A percentile compares a stretch with the other conserved stretches of the same genome.
phyloP scores from a whole-genome alignment of 2,888 invertebrate genomes.

The Drosophila peninsularis region DNA sequence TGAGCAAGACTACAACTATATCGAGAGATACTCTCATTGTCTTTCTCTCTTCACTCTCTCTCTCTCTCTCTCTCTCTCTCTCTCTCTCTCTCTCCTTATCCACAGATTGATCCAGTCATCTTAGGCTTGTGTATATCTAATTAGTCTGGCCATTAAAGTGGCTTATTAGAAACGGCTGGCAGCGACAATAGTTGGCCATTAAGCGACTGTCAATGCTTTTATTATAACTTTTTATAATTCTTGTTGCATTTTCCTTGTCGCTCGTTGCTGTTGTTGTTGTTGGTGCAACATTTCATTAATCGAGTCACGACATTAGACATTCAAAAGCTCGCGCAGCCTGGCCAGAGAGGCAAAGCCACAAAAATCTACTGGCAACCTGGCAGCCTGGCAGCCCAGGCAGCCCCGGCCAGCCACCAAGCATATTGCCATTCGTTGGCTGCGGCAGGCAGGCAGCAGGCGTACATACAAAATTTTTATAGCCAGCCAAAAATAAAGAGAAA shows the following conservation, averaged over 20 bases:
- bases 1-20: not conserved
- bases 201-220: slow-evolving; percentile 77
- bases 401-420: slow-evolving; percentile 11
- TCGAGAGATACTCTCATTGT: not conserved
- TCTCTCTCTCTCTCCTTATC: too few relatives aligned
- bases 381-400: slow-evolving; percentile 18
- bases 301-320: slow-evolving; percentile 79
- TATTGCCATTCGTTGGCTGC: slow-evolving; percentile 37
- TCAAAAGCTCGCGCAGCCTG: slow-evolving; percentile 63
- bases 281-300: slow-evolving; percentile 75
- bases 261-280: slow-evolving; percentile 25
- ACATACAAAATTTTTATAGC: slow-evolving; percentile 66
- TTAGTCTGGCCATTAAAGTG: slow-evolving; percentile 70
- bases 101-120: not conserved
- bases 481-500: slow-evolving; percentile 57
- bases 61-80: too few relatives aligned
- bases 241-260: slow-evolving; percentile 68
- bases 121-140: slow-evolving; percentile 46
- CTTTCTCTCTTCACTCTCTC: too few relatives aligned
- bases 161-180: slow-evolving; percentile 65
- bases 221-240: slow-evolving; percentile 78
- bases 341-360: slow-evolving; percentile 41
- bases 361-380: slow-evolving; percentile 28
- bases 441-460: slow-evolving; percentile 55
- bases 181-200: slow-evolving; percentile 72